Percentiles rank a stretch among this genome's conserved stretches.
These are phyloP conservation scores for Oryzias celebensis DNA, from an alignment of 2,113 vertebrate genomes.

Conservation along the genomic window DNA sequence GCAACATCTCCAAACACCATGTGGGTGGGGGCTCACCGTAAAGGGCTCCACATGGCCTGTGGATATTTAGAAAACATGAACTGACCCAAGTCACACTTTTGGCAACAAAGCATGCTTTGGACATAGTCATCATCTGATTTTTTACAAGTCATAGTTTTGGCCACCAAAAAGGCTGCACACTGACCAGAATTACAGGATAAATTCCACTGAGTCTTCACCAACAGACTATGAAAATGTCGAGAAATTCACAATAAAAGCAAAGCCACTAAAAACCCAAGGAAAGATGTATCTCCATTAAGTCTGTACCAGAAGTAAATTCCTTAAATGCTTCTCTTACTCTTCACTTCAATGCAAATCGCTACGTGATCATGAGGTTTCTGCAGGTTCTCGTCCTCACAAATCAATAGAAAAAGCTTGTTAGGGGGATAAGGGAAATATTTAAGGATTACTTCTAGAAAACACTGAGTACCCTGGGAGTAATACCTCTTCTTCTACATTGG, in stretches of 20 bases:
- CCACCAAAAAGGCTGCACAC: conserved; percentile 31
- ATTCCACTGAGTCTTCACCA: conserved; percentile 17
- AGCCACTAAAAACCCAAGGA: conserved; percentile 39
- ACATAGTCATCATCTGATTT: conserved; percentile 3
- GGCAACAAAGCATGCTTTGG: neutral
- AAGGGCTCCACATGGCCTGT: neutral
- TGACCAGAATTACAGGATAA: conserved; percentile 16
- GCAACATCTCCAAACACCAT: neutral
- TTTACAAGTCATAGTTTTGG: conserved; percentile 5
- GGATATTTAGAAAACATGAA: neutral
- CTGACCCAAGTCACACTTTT: neutral
- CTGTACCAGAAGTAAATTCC: conserved; percentile 54
- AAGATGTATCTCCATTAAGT: conserved; percentile 33
- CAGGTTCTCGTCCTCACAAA: conserved; percentile 12
- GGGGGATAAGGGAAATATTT: conserved; percentile 16
- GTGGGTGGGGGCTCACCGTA: neutral
- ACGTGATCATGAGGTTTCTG: conserved; percentile 11
- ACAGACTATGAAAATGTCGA: conserved; percentile 40
- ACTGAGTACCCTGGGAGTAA: conserved; percentile 42
- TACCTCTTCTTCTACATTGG: conserved; percentile 46
- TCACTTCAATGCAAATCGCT: neutral
- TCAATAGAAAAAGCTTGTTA: conserved; percentile 19
- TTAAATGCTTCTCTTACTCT: conserved; percentile 24
- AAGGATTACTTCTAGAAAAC: conserved; percentile 47
- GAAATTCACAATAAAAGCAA: conserved; percentile 68